Conservation (phyloP, 2,797 vertebrate genomes). For the Dermochelys coriacea region DNA sequence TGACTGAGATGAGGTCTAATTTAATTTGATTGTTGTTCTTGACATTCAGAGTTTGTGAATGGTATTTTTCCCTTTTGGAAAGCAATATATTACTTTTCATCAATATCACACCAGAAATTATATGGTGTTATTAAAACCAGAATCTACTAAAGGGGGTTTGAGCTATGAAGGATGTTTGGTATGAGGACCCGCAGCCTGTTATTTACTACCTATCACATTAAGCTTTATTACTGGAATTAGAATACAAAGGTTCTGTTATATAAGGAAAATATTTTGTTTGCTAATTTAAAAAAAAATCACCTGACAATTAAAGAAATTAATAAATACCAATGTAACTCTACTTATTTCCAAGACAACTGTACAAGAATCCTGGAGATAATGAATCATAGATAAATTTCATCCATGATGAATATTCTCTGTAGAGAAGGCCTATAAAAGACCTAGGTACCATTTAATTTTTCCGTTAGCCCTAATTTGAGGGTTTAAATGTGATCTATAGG, state of each 20-base stretch:
- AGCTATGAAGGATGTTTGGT: neutral
- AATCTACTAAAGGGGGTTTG: neutral
- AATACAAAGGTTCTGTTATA: neutral
- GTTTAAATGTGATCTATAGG: neutral
- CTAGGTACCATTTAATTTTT: neutral
- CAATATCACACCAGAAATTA: constrained; percentile 7
- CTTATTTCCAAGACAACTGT: neutral
- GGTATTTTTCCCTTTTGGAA: constrained; percentile 15
- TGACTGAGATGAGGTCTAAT: constrained; percentile 15
- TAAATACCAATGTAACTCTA: neutral
- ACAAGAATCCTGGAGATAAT: neutral
- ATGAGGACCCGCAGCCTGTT: neutral
- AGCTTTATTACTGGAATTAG: neutral
- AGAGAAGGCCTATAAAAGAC: neutral
- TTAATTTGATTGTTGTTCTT: constrained; percentile 43
- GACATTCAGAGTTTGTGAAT: constrained; percentile 25
- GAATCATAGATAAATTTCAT: neutral
- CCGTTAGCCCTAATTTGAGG: neutral
- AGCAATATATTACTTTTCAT: constrained; percentile 11
- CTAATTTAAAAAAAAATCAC: neutral
- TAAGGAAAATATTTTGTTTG: neutral
- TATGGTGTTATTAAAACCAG: neutral
- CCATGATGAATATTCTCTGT: neutral
- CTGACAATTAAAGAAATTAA: neutral
- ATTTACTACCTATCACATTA: neutral